Percentiles rank a stretch among this genome's conserved stretches.
Evolutionary conservation across 1,140 invertebrate species (phyloP).

Genomic region (Coelopa frigida): DNA sequence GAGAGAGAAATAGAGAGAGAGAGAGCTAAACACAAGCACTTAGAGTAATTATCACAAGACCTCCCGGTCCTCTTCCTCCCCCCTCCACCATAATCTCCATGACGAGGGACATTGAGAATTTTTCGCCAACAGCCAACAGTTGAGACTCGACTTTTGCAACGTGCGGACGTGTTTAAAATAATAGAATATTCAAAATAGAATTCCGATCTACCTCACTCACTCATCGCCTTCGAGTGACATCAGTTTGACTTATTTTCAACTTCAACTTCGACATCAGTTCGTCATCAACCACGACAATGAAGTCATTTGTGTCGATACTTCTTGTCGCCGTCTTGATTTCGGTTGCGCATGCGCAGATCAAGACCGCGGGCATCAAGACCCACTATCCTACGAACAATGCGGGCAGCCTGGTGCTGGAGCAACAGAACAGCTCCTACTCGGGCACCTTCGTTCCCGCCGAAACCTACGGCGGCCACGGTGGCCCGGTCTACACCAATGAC

Average conservation of each 20-base stretch:
- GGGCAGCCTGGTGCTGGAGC: no score
- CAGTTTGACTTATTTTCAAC: no score
- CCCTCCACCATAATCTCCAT: no score
- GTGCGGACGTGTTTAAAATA: slow-evolving; percentile 1
- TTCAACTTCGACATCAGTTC: no score
- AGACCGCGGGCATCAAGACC: slow-evolving; percentile 37
- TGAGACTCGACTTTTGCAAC: slow-evolving; percentile 6
- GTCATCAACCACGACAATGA: neutral
- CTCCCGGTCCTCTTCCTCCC: no score
- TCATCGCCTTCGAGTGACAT: neutral
- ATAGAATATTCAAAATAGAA: neutral
- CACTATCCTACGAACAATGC: slow-evolving; percentile 24
- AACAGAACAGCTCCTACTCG: slow-evolving; percentile 16
- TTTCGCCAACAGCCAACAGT: neutral
- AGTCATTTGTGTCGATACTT: neutral
- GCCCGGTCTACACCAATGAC: no score
- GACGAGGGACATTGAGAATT: no score
- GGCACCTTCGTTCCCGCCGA: slow-evolving; percentile 28
- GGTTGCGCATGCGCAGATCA: slow-evolving; percentile 27
- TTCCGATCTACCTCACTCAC: neutral
- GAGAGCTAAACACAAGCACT: no score
- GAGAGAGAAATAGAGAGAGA: no score
- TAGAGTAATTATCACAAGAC: no score
- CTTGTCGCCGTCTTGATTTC: slow-evolving; percentile 11
- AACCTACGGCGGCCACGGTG: slow-evolving; percentile 21